Evolutionary conservation across 2,113 vertebrate species (phyloP), one percentile per base, ranked within the genome.

Genomic region (Heterochromis multidens): DNA sequence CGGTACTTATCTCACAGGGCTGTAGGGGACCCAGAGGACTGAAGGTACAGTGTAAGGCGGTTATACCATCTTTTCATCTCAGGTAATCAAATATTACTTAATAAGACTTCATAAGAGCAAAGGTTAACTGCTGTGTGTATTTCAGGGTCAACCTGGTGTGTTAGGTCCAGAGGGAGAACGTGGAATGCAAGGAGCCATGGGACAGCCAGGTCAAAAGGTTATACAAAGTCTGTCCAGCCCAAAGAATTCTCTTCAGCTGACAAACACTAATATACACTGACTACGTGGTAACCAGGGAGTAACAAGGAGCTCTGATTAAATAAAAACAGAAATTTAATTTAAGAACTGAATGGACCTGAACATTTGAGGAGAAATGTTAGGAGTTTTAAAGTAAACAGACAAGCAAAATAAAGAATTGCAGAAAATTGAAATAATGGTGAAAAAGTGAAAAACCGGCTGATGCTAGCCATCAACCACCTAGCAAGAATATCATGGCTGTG

Each of bases 1-100:
- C 10, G 4, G 4, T 85, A 4, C 72, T 37, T 63, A 10, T 82
- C 14, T 82, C 52, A 1, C 74, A 95, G 93, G 94, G 94, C 77
- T 93, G 90, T 80, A 90, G 87, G 89, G 92, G 93, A 84, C 17
- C 81, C 37, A 85, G 87, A 85, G 94, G 94, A 79, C 4, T 29
- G 0, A 6, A 87, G 93, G 94, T 95, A 77, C 29, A 52, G 25
- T 37, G 5, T 37, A 3, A 57, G 56, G 59, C 83, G 1, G 3
- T 31, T 7, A 0, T 27, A n/a, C 1, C 13, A 43, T 29, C 1
- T n/a, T 5, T n/a, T 65, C 46, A 49, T 65, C 25, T 63, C 58
- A 46, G 31, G 16, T 11, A 0, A 29, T 21, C 21, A 23, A 4
- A 12, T 37, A 14, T 19, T 0, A 10, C 4, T 1, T 8, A 43